Base-by-base conservation (phyloP, 2,888 invertebrate genomes). In the Campopleginae sp. region DNA sequence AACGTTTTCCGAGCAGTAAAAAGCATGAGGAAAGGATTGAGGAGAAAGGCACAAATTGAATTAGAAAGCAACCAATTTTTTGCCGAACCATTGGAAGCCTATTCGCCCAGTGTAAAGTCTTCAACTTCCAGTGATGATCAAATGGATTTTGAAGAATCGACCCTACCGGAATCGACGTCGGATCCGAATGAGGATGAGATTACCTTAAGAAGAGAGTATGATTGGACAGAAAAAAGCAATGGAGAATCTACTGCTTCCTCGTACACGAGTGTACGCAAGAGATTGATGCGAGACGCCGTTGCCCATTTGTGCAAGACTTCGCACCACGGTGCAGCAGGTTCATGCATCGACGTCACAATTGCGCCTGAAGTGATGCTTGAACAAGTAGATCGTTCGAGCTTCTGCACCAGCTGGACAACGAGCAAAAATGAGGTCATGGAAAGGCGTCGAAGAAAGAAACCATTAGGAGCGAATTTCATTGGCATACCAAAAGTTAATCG, bases 401-500 rank as follows among this genome's bases (percentile, higher is more conserved):
- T 70, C 74, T 80, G 66, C 68, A 77, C n/a, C 77, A 79, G 42
- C 80, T 76, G 58, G 54, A 70, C 42, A 70, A 86, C 77, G 17
- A 33, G 58, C 88, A n/a, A 86, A 84, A 1, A 31, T 86, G 3
- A 91, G 89, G 54, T 74, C 71, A 33, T 48, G 65, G 38, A 80
- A 65, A 86, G 70, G 54, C 82, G 31, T 46, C 70, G 12, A 78
- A 38, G 71, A 68, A 48, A 72, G 46, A 77, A 78, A 84, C 80
- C 68, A 58, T 63, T 12, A 72, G 58, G 48, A 51, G 61, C 44
- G 5, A 31, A 84, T 78, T 84, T 92, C 14, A 77, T 82, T 10
- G 82, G 85, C 5, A 89, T 93, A 23, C 93, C 93, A 2, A 81
- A 76, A 51, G 83, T 92, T 8, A 72, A 63, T 19, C 87, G 88